These are phyloP conservation scores for Resseliella maxima DNA, from an alignment of 2,888 invertebrate species.

Conservation along the genomic window DNA sequence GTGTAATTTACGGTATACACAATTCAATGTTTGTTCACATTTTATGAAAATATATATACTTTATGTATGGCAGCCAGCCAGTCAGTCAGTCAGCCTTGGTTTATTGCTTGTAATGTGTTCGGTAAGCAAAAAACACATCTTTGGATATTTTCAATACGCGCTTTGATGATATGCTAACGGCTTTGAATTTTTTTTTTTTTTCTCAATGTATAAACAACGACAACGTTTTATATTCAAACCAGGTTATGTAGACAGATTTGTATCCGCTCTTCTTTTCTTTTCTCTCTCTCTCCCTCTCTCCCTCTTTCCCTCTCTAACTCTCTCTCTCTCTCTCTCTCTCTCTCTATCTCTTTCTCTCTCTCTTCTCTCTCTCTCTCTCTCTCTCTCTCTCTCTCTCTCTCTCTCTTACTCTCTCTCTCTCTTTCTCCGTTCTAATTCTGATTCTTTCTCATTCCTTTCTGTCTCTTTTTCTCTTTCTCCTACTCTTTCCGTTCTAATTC, in stretches of 20 bases:
- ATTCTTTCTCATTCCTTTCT: background rate
- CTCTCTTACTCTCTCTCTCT: background rate
- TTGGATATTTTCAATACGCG: background rate
- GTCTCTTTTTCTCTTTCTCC: background rate
- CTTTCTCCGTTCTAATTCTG: too few species aligned
- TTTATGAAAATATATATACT: constrained; percentile 5
- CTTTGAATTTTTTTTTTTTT: background rate
- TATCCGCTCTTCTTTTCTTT: background rate
- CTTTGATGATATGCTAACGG: background rate
- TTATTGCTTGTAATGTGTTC: constrained; percentile 39
- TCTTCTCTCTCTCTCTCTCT: background rate
- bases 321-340: background rate
- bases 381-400: background rate
- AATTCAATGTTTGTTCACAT: constrained; percentile 3
- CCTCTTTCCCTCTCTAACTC: background rate
- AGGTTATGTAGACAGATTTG: too few species aligned
- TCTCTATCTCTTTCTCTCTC: background rate
- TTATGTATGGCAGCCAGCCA: too few species aligned
- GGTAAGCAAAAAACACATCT: background rate
- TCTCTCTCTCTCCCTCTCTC: background rate
- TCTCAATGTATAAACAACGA: background rate
- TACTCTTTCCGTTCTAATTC: background rate
- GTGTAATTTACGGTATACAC: constrained; percentile 33
- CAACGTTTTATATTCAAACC: background rate
- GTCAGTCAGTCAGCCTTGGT: background rate